phyloP scores from a whole-genome alignment of 2,113 vertebrate genomes.

The Neopipo cinnamomea region DNA sequence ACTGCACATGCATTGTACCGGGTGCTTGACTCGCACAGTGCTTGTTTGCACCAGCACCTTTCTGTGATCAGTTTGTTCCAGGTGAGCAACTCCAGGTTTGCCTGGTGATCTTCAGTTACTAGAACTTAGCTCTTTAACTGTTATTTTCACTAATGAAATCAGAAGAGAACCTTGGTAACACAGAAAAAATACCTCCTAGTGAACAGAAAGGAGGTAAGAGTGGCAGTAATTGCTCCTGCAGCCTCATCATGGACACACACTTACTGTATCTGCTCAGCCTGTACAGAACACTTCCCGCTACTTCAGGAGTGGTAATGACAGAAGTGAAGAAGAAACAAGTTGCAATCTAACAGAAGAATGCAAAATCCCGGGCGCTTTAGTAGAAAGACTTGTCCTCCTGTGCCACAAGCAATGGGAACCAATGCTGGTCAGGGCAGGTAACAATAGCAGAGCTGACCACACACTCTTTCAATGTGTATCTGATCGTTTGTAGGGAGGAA shows the following conservation, averaged over 20 bases:
- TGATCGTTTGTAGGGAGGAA: not conserved
- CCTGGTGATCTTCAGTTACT: not conserved
- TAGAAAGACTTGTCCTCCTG: not conserved
- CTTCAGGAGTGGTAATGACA: not conserved
- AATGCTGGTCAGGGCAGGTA: not conserved
- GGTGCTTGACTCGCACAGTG: accelerated
- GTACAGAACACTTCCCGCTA: not conserved
- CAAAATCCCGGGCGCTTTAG: not conserved
- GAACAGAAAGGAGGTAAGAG: not conserved
- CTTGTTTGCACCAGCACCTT: not conserved
- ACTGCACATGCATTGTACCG: accelerated
- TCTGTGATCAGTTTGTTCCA: not conserved
- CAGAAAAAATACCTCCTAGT: not conserved
- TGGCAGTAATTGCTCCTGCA: not conserved
- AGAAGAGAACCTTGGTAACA: not conserved
- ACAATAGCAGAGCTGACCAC: not conserved
- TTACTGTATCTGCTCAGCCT: not conserved
- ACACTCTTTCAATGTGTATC: not conserved
- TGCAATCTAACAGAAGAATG: not conserved
- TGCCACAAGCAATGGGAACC: not conserved
- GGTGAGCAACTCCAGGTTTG: not conserved
- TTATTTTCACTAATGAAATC: not conserved
- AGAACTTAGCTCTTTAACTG: not conserved
- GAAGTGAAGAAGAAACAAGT: not conserved
- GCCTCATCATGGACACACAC: not conserved